These are phyloP conservation scores for Drosophila aff. DNA, from an alignment of 1,140 invertebrate genomes.

Conservation along the genomic window DNA sequence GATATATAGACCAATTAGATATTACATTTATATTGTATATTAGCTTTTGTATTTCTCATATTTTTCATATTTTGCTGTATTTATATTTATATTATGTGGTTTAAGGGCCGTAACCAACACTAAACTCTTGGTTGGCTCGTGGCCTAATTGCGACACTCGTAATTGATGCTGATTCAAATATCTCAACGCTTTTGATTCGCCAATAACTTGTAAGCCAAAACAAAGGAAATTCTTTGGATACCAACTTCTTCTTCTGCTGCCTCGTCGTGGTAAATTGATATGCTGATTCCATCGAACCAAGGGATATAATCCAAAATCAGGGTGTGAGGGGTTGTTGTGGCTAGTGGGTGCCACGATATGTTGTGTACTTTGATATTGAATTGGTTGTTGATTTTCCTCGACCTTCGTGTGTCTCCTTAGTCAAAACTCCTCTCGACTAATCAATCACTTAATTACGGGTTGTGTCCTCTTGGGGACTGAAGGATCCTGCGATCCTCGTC, in stretches of 20 bases:
- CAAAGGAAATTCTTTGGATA: slow-evolving; percentile 55
- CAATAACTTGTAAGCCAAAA: slow-evolving; percentile 53
- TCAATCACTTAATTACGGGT: slow-evolving; percentile 54
- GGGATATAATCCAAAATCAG: slow-evolving; percentile 52
- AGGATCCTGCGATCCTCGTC: slow-evolving; percentile 5
- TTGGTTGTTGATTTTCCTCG: slow-evolving; percentile 60
- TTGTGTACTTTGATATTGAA: slow-evolving; percentile 82
- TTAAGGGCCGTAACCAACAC: slow-evolving; percentile 74
- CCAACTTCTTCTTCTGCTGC: slow-evolving; percentile 64
- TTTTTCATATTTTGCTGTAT: slow-evolving; percentile 5
- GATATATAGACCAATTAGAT: slow-evolving; percentile 75
- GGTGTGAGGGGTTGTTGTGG: slow-evolving; percentile 22
- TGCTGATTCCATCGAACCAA: slow-evolving; percentile 81
- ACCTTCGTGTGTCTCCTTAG: slow-evolving; percentile 34
- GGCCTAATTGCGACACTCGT: slow-evolving; percentile 66
- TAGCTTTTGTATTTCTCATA: not conserved
- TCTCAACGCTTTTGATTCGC: slow-evolving; percentile 40
- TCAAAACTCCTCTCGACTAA: slow-evolving; percentile 41
- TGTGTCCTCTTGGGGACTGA: slow-evolving; percentile 14
- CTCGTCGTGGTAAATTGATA: slow-evolving; percentile 79
- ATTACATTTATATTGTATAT: slow-evolving; percentile 55
- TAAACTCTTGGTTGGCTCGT: slow-evolving; percentile 76
- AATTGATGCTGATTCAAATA: slow-evolving; percentile 70
- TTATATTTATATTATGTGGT: slow-evolving; percentile 25
- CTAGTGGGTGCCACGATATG: slow-evolving; percentile 72